Base-by-base conservation (phyloP, 1,140 invertebrate species). In the Temnothorax nylanderi region DNA sequence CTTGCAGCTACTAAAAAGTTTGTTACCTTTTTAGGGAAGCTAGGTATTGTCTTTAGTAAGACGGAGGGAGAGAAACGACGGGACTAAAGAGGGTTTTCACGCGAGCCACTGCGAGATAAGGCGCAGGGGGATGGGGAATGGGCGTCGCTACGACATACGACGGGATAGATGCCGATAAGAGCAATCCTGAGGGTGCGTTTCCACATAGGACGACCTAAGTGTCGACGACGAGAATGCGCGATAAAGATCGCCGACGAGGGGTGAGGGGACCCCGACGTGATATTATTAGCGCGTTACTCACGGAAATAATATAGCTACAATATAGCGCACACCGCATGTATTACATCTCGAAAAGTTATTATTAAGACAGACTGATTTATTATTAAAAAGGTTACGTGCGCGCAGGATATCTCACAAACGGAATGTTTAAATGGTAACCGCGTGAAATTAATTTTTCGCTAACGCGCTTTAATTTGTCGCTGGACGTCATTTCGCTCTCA, bases 11-110 rank as follows among this genome's bases (percentile, higher is more conserved):
- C 86, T 92, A 91, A 92, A 92, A 92, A 91, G 56, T 92, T 92
- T 90, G 89, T 91, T 92, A 92, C 91, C 91, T 92, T 88, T 92
- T 91, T 86, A 88, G 69, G 32, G 16, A 10, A 10, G n/a, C n/a
- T n/a, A n/a, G 89, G 80, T 87, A 90, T 91, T 91, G 91, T 92
- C 89, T 87, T 71, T 18, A 32, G 56, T 1, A 11, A 18, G 41
- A 49, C 41, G 47, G 47, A 81, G 71, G 47, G 67, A 62, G 78
- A 51, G 49, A 74, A 80, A 69, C 13, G 11, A 32, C 54, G 37
- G 34, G 51, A 44, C 41, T 77, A 81, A 88, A 90, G 89, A 90
- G 89, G 89, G 82, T 82, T 86, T 89, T 81, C 64, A 71, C 77
- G 77, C 75, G 78, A 69, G 26, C 37, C 32, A 47, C 11, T 41